Evolutionary conservation across 1,140 invertebrate genomes (phyloP).

Genomic region (Drosophila littoralis): DNA sequence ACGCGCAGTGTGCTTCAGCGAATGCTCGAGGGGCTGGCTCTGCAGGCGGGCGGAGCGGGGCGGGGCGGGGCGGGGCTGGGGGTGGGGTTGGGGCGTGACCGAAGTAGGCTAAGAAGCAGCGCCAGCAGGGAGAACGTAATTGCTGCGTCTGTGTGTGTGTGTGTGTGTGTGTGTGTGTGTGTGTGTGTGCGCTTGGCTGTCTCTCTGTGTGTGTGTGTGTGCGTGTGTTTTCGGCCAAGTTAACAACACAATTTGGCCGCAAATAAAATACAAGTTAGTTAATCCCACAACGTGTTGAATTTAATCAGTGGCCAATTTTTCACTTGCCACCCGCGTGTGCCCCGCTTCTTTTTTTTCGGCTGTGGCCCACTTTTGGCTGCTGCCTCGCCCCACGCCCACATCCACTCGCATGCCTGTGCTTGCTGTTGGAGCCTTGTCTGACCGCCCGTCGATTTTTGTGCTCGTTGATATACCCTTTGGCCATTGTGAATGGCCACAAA

Average conservation of each 20-base stretch:
- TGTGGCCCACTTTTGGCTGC: not conserved
- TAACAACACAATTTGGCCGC: conserved; percentile 78
- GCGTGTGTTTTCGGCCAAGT: conserved; percentile 47
- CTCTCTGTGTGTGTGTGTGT: conserved; percentile 15
- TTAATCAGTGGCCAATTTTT: conserved; percentile 82
- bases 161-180: conserved; percentile 1
- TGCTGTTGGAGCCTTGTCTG: conserved; percentile 33
- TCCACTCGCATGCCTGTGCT: conserved; percentile 1
- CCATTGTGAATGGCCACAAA: too few species aligned
- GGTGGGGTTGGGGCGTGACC: not conserved
- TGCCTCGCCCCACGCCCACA: conserved; percentile 7
- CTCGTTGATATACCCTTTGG: too few species aligned
- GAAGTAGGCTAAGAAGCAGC: conserved; percentile 3
- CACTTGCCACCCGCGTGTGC: conserved; percentile 55
- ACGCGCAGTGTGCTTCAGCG: conserved; percentile 58
- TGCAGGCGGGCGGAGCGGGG: not conserved
- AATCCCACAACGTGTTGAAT: conserved; percentile 82
- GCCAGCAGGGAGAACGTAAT: conserved; percentile 50
- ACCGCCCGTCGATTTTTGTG: conserved; percentile 34
- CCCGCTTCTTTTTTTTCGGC: conserved; percentile 2
- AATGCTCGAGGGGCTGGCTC: conserved; percentile 62
- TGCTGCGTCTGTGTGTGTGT: conserved; percentile 47
- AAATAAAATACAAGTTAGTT: conserved; percentile 83
- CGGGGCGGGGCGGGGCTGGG: not conserved
- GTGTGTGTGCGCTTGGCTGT: not conserved